These are phyloP conservation scores for Plestiodon gilberti DNA, from an alignment of 2,113 vertebrate genomes.

Conservation along the genomic window DNA sequence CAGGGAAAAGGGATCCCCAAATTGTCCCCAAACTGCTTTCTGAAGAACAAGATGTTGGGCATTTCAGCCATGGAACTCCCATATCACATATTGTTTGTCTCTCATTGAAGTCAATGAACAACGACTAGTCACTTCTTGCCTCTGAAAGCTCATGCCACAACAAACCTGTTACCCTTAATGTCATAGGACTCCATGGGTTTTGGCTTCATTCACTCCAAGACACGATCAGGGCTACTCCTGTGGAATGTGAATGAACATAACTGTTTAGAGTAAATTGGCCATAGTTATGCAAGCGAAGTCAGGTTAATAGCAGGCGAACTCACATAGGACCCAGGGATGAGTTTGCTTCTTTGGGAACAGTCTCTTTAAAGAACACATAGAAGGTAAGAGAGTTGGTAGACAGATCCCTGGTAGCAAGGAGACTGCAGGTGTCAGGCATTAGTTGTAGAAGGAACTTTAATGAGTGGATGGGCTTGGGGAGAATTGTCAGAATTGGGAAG, in stretches of 20 bases:
- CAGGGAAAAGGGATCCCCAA: too few relatives aligned
- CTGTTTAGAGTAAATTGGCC: not conserved
- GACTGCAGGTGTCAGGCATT: not conserved
- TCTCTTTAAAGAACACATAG: not conserved
- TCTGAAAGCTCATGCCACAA: not conserved
- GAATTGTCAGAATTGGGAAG: not conserved
- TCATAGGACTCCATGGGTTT: not conserved
- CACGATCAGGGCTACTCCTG: not conserved
- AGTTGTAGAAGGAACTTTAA: not conserved
- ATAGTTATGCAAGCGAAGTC: not conserved
- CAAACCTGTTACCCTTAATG: not conserved
- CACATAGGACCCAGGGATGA: not conserved
- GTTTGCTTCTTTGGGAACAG: too few relatives aligned
- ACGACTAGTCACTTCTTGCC: not conserved
- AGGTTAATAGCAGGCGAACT: not conserved
- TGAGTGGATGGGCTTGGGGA: not conserved
- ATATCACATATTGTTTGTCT: too few relatives aligned
- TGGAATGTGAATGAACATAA: not conserved
- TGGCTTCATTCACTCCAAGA: not conserved
- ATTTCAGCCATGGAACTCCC: too few relatives aligned
- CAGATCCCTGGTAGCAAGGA: not conserved
- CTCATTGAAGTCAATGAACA: not conserved
- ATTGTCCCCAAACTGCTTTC: too few relatives aligned
- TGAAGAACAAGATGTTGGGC: too few relatives aligned
- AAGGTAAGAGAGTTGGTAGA: not conserved